Percentiles rank a stretch among this genome's conserved stretches.
Conservation (phyloP, 1,140 invertebrate species). For the Dreissena polymorpha region DNA sequence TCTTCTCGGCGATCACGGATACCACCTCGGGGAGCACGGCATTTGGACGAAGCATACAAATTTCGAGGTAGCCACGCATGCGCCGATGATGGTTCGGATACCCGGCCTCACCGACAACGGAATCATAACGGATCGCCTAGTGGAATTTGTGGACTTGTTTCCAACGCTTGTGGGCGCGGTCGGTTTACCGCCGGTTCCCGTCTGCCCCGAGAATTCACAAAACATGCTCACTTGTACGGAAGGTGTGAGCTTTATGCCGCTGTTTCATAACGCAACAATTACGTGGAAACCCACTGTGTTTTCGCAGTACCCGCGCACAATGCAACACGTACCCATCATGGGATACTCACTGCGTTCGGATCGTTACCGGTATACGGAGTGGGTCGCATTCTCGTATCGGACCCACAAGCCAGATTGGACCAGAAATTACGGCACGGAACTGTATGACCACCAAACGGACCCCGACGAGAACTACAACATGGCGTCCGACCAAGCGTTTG, state of each 20-base stretch:
- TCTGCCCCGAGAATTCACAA: conserved; percentile 81
- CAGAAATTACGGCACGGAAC: conserved; percentile 82
- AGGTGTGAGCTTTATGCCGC: conserved; percentile 85
- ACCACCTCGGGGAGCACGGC: conserved; percentile 92
- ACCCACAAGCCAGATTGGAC: conserved; percentile 83
- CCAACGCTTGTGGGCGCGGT: conserved; percentile 89
- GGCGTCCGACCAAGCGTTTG: conserved; percentile 67
- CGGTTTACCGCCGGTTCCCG: conserved; percentile 81
- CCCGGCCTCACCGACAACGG: conserved; percentile 44
- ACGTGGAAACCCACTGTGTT: conserved; percentile 81
- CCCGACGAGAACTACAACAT: conserved; percentile 86
- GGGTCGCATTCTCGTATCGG: conserved; percentile 81
- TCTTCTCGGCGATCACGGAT: conserved; percentile 95
- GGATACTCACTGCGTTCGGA: conserved; percentile 86
- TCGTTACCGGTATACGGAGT: conserved; percentile 88
- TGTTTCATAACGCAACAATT: conserved; percentile 62
- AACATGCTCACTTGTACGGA: conserved; percentile 84
- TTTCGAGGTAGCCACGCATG: conserved; percentile 49
- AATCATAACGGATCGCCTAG: conserved; percentile 68
- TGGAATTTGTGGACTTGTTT: conserved; percentile 92
- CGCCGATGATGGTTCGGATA: conserved; percentile 48
- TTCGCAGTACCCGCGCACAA: conserved; percentile 90
- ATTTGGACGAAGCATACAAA: conserved; percentile 45
- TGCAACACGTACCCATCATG: conserved; percentile 87
- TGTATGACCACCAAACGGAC: conserved; percentile 83